These are phyloP conservation scores for Neomorphus geoffroyi DNA, from an alignment of 2,797 vertebrate genomes.

Conservation along the genomic window DNA sequence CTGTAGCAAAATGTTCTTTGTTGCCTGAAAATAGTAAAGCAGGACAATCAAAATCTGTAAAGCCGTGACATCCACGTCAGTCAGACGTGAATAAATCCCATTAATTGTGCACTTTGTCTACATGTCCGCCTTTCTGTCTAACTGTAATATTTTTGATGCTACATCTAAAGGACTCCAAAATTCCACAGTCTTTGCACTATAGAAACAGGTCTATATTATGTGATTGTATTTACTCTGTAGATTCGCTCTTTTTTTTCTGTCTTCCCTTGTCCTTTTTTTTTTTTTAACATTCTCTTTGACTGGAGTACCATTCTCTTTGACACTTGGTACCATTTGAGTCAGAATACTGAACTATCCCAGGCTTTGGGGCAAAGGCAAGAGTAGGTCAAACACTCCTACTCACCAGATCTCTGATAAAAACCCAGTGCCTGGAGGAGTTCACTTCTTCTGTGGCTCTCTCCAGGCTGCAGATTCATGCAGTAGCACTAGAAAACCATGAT, in stretches of 20 bases:
- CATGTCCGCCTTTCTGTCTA: neutral
- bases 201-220: neutral
- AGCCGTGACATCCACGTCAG: neutral
- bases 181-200: neutral
- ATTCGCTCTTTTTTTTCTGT: neutral
- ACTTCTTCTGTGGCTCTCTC: neutral
- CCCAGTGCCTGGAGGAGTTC: neutral
- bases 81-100: slow-evolving; percentile 21
- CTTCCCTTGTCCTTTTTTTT: neutral
- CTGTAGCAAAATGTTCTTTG: neutral
- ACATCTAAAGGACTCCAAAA: neutral
- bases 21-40: slow-evolving; percentile 12
- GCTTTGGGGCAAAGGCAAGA: neutral
- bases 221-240: neutral
- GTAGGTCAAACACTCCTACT: neutral
- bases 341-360: neutral
- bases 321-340: neutral
- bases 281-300: neutral
- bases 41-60: neutral
- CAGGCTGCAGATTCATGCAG: neutral
- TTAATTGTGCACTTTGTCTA: slow-evolving; percentile 3
- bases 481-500: neutral
- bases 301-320: neutral
- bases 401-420: neutral
- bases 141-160: neutral